These are phyloP conservation scores for western clawed frog (Xenopus tropicalis) DNA, from an alignment of 2,113 vertebrate species.

Conservation along the genomic window UCB_Xtro_10.0 CM004451.2:71044001-71044500, in stretches of 20 bases:
- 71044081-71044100: constrained; percentile 55
- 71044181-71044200: constrained; percentile 44
- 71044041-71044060: constrained; percentile 79
- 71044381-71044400: constrained; percentile 69
- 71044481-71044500: no score
- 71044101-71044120: constrained; percentile 58
- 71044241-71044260: constrained; percentile 53
- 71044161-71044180: constrained; percentile 48
- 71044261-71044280: constrained; percentile 52
- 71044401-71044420: constrained; percentile 64
- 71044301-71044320: constrained; percentile 64
- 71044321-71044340: constrained; percentile 73
- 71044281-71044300: constrained; percentile 59
- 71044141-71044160: constrained; percentile 58
- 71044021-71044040: constrained; percentile 74
- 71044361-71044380: constrained; percentile 57
- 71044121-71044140: constrained; percentile 63
- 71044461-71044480: no score
- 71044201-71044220: constrained; percentile 41
- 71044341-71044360: constrained; percentile 80
- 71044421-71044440: constrained; percentile 62
- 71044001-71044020: constrained; percentile 52
- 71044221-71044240: constrained; percentile 46
- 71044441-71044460: neutral
- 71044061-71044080: constrained; percentile 68